Conservation (phyloP, 1,140 invertebrate genomes). For the Hermetia illucens region DNA sequence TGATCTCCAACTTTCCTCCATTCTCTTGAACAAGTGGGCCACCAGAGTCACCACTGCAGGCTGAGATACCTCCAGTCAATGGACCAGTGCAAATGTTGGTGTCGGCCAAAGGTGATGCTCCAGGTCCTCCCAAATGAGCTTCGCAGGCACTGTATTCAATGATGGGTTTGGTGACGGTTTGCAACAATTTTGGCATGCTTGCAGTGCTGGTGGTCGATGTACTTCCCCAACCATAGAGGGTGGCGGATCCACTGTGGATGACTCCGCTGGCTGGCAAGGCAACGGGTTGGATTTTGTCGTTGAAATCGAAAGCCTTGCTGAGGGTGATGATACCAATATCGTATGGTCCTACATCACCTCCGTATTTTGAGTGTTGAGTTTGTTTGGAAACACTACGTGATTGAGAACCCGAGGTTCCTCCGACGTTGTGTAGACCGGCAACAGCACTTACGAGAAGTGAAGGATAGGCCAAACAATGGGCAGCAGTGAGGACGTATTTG, state of each 20-base stretch:
- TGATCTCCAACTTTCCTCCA: constrained; percentile 15
- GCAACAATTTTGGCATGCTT: constrained; percentile 24
- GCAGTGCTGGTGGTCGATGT: constrained; percentile 13
- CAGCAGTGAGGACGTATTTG: constrained; percentile 40
- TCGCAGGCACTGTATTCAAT: constrained; percentile 12
- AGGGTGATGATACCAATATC: constrained; percentile 24
- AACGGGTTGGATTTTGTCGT: constrained; percentile 13
- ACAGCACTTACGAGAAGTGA: constrained; percentile 10
- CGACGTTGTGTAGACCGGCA: constrained; percentile 19
- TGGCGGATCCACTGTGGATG: constrained; percentile 15
- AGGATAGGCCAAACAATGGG: constrained; percentile 32
- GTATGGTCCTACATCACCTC: constrained; percentile 17
- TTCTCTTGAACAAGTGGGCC: constrained; percentile 40
- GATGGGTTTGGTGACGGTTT: constrained; percentile 18
- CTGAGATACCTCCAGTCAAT: constrained; percentile 33
- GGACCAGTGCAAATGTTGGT: constrained; percentile 45
- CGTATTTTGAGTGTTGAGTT: constrained; percentile 8
- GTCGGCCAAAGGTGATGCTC: constrained; percentile 14
- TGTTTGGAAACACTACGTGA: constrained; percentile 18
- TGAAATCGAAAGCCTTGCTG: constrained; percentile 17
- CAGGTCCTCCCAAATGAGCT: constrained; percentile 10
- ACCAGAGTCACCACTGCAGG: constrained; percentile 53
- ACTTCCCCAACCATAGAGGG: constrained; percentile 32
- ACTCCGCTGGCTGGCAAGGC: constrained; percentile 15
- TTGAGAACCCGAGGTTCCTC: constrained; percentile 11